A percentile compares a stretch with the other conserved stretches of the same genome.
Evolutionary conservation across 1,140 invertebrate genomes (phyloP).

Genomic region (Dreissena rostriformis): DNA sequence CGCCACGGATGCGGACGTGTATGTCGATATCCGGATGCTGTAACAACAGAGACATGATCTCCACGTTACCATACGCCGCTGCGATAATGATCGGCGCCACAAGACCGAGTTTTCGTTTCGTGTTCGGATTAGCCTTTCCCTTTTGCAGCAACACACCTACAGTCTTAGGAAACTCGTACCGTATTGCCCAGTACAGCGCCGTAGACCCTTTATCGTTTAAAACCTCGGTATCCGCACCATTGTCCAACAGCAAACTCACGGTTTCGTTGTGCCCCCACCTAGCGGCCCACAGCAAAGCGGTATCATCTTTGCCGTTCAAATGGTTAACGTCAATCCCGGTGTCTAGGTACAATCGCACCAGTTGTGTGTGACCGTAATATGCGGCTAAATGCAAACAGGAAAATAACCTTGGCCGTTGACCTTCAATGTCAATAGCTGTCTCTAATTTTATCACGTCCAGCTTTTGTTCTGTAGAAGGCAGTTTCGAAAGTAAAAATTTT

Average conservation of each 20-base stretch:
- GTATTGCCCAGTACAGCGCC: slow-evolving; percentile 78
- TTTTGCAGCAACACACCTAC: slow-evolving; percentile 69
- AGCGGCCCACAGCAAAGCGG: slow-evolving; percentile 76
- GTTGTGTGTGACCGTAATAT: slow-evolving; percentile 67
- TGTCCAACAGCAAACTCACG: slow-evolving; percentile 57
- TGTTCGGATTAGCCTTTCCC: slow-evolving; percentile 69
- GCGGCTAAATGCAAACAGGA: slow-evolving; percentile 75
- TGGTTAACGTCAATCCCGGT: slow-evolving; percentile 70
- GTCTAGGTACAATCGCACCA: slow-evolving; percentile 69
- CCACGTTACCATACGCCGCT: slow-evolving; percentile 69
- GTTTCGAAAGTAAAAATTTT: slow-evolving; percentile 60
- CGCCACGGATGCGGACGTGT: slow-evolving; percentile 70
- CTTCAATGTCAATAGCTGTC: slow-evolving; percentile 72
- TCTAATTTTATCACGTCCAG: slow-evolving; percentile 63
- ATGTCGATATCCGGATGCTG: slow-evolving; percentile 68
- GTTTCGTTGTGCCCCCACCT: slow-evolving; percentile 69
- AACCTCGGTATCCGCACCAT: slow-evolving; percentile 66
- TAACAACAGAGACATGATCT: slow-evolving; percentile 70
- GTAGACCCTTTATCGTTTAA: slow-evolving; percentile 80
- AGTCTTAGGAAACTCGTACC: slow-evolving; percentile 70
- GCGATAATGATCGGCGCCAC: slow-evolving; percentile 76
- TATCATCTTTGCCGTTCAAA: slow-evolving; percentile 76
- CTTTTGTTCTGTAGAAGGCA: slow-evolving; percentile 35
- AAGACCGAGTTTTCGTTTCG: slow-evolving; percentile 72
- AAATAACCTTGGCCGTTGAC: slow-evolving; percentile 76